These are phyloP conservation scores for Tragelaphus scriptus DNA, from an alignment of 2,113 vertebrate genomes.

Conservation along the genomic window DNA sequence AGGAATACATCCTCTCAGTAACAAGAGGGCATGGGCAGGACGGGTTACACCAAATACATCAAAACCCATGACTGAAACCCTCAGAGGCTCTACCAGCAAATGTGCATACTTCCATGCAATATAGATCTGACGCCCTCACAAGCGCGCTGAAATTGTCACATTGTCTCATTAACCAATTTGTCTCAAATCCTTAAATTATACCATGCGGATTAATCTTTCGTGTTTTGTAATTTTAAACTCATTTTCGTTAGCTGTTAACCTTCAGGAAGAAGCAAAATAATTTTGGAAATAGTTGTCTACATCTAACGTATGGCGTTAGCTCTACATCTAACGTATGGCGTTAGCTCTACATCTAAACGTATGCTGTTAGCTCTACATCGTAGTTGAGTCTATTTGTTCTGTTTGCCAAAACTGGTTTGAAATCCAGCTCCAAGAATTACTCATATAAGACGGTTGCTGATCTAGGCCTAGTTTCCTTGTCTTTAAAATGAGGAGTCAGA, in stretches of 20 bases:
- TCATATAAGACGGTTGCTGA: neutral
- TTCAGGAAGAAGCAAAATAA: neutral
- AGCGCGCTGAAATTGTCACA: neutral
- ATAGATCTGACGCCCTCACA: rapidly evolving
- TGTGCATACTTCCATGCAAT: rapidly evolving
- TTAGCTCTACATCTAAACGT: neutral
- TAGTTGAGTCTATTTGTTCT: neutral
- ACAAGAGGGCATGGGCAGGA: neutral
- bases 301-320: neutral
- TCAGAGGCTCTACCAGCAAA: rapidly evolving
- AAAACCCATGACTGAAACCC: rapidly evolving
- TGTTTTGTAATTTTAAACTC: neutral
- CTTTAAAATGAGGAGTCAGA: neutral
- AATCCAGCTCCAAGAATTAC: neutral
- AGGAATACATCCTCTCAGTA: neutral
- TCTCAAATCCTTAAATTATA: neutral
- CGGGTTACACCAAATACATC: neutral
- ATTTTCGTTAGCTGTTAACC: neutral
- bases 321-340: rapidly evolving
- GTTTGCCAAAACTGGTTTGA: neutral
- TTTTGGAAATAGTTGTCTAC: neutral
- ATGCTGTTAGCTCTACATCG: rapidly evolving
- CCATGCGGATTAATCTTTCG: rapidly evolving
- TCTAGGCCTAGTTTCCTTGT: neutral
- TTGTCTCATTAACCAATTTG: neutral